Percentiles rank a stretch among this genome's conserved stretches.
phyloP scores from a whole-genome alignment of 2,797 vertebrate genomes.

The Falco novaeseelandiae region DNA sequence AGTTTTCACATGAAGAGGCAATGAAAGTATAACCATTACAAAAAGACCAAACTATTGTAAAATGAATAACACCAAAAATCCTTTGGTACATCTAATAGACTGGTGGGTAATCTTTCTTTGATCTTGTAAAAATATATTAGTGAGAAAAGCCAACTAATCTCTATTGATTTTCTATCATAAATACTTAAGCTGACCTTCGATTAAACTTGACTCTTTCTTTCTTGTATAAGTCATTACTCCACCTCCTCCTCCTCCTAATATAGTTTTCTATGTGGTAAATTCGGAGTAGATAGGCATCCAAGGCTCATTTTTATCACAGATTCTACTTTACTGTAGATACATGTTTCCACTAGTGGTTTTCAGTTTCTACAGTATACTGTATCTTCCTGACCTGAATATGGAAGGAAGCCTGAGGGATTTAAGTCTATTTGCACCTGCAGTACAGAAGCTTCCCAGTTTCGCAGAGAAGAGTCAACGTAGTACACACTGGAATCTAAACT shows the following conservation, averaged over 20 bases:
- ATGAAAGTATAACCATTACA: background rate
- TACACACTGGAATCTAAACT: background rate
- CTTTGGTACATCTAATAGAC: background rate
- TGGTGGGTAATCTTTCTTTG: background rate
- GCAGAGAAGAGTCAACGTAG: background rate
- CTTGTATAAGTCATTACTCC: background rate
- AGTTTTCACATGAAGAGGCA: background rate
- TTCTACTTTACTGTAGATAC: background rate
- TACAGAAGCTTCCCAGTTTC: background rate
- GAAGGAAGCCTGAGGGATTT: background rate
- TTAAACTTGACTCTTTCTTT: background rate
- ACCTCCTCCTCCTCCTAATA: background rate
- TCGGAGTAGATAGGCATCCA: background rate
- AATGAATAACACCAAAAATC: background rate
- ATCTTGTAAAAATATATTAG: background rate
- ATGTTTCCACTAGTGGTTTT: slow-evolving; percentile 17
- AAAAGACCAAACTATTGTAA: background rate
- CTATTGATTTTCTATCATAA: background rate
- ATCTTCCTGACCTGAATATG: slow-evolving; percentile 28
- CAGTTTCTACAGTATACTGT: background rate
- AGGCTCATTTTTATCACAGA: background rate
- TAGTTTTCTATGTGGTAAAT: background rate
- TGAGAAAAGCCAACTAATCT: background rate
- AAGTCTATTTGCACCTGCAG: background rate
- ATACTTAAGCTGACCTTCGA: background rate